These are phyloP conservation scores for Polyommatus icarus DNA, from an alignment of 2,888 invertebrate genomes.

Conservation along the genomic window DNA sequence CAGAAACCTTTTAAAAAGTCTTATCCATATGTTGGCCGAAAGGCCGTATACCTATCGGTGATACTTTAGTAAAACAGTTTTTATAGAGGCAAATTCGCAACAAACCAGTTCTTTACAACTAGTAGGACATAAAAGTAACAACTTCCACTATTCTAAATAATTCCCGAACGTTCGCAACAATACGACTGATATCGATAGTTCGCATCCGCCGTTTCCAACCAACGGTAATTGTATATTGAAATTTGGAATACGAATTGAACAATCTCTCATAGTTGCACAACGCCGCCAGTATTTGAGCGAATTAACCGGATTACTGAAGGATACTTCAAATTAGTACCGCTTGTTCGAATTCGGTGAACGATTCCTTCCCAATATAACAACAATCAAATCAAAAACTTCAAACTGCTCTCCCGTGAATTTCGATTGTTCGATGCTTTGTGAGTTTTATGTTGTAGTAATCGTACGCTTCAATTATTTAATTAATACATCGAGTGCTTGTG, in stretches of 20 bases:
- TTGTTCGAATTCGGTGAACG: constrained; percentile 19
- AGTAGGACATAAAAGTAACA: not conserved
- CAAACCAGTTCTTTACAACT: no score
- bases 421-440: constrained; percentile 5
- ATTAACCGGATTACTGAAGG: constrained; percentile 18
- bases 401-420: constrained; percentile 6
- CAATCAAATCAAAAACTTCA: constrained; percentile 16
- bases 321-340: constrained; percentile 21
- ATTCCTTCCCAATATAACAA: constrained; percentile 22
- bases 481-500: not conserved
- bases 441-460: not conserved
- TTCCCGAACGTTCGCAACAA: not conserved
- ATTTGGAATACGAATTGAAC: constrained; percentile 11
- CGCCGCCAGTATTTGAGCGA: constrained; percentile 5
- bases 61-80: no score
- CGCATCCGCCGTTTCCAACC: not conserved
- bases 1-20: no score
- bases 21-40: no score
- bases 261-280: constrained; percentile 18
- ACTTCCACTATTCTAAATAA: not conserved
- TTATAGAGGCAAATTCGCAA: no score
- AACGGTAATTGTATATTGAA: not conserved
- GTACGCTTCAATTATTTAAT: not conserved
- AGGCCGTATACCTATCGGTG: no score
- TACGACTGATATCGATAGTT: not conserved